phyloP scores from a whole-genome alignment of 1,140 invertebrate species.

The Schmidtea mediterranea region DNA sequence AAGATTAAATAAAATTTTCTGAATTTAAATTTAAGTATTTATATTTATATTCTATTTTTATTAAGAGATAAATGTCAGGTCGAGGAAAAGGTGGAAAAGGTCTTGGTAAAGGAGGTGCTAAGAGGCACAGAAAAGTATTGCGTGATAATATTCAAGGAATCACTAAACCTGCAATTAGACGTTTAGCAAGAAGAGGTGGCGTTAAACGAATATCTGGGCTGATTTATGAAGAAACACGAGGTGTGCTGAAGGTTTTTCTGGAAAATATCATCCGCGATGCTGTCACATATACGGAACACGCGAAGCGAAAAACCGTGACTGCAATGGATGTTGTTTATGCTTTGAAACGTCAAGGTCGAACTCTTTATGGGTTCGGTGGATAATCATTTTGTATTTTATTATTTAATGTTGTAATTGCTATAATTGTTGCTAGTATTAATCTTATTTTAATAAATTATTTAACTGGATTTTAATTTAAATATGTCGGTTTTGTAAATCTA shows the following conservation, averaged over 20 bases:
- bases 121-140: conserved; percentile 25
- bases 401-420: too few relatives aligned
- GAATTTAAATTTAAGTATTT: too few relatives aligned
- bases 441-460: too few relatives aligned
- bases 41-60: too few relatives aligned
- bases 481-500: too few relatives aligned
- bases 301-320: conserved; percentile 50
- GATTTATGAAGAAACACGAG: conserved; percentile 42
- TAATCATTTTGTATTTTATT: too few relatives aligned
- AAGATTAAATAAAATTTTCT: too few relatives aligned
- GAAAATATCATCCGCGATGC: conserved; percentile 53
- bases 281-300: too few relatives aligned
- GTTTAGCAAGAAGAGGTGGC: conserved; percentile 41
- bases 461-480: too few relatives aligned
- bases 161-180: conserved; percentile 38
- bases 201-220: conserved; percentile 46
- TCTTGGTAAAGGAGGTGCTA: conserved; percentile 20
- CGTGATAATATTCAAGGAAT: too few relatives aligned
- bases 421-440: too few relatives aligned
- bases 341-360: conserved; percentile 48
- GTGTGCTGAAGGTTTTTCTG: conserved; percentile 46
- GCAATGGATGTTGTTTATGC: conserved; percentile 64
- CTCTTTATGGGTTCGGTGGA: conserved; percentile 35
- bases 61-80: too few relatives aligned
- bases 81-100: conserved; percentile 20